Conservation (phyloP, 1,140 invertebrate genomes). For the Listronotus bonariensis region DNA sequence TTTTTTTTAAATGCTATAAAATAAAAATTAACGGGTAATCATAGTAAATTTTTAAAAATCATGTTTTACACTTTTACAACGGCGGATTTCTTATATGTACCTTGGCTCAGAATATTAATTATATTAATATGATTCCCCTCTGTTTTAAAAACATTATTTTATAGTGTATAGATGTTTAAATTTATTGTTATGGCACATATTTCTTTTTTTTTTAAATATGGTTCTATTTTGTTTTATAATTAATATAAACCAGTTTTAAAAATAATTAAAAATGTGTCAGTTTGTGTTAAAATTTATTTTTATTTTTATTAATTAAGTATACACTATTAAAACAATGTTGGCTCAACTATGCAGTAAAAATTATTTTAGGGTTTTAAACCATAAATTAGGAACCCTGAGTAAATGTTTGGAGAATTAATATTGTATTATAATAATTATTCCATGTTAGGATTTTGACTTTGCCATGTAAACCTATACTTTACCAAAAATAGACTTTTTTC, state of each 20-base stretch:
- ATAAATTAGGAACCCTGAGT: conserved; percentile 33
- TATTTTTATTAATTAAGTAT: not conserved
- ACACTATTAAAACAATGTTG: conserved; percentile 4
- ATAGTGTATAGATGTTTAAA: conserved; percentile 5
- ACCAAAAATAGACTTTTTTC: conserved; percentile 15
- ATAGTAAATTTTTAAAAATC: too few species aligned
- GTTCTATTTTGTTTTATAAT: too few species aligned
- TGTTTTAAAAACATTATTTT: not conserved
- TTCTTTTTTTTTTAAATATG: too few species aligned
- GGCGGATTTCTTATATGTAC: not conserved
- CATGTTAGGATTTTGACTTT: conserved; percentile 3
- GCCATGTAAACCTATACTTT: conserved; percentile 17
- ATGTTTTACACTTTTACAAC: too few species aligned
- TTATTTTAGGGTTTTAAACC: not conserved
- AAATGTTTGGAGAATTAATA: conserved; percentile 10
- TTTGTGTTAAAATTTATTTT: not conserved
- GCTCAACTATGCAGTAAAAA: conserved; percentile 17
- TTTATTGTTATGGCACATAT: not conserved
- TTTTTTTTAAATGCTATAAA: too few species aligned
- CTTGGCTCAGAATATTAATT: conserved; percentile 2
- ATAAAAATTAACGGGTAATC: too few species aligned
- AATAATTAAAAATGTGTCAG: too few species aligned
- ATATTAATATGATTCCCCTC: not conserved
- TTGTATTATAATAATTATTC: conserved; percentile 8
- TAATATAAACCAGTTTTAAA: too few species aligned